These are phyloP conservation scores for Eupsilia transversa DNA, from an alignment of 2,888 invertebrate genomes.

Conservation along the genomic window DNA sequence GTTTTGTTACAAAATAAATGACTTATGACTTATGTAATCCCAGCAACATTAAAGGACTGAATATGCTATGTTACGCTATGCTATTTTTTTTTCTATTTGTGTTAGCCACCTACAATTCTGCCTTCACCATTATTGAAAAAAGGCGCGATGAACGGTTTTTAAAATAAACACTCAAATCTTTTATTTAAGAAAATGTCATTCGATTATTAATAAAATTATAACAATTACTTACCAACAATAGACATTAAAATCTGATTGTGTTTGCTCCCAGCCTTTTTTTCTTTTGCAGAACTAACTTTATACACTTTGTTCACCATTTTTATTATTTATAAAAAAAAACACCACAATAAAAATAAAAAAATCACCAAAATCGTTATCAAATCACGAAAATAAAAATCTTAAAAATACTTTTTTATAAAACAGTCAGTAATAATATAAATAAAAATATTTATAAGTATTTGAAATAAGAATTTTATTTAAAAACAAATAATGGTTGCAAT, in stretches of 20 bases:
- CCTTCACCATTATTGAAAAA: neutral
- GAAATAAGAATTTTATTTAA: neutral
- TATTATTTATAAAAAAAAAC: neutral
- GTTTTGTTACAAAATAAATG: too few relatives aligned
- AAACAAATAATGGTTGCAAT: neutral
- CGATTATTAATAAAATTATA: constrained; percentile 10
- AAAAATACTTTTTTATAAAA: neutral
- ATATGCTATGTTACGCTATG: too few relatives aligned
- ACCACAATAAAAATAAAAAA: neutral
- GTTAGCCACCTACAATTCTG: neutral
- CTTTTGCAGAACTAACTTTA: constrained; percentile 74
- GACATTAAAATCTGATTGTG: constrained; percentile 87
- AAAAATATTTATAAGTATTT: neutral
- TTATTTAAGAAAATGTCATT: neutral
- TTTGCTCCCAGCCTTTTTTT: constrained; percentile 79
- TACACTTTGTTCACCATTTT: constrained; percentile 87
- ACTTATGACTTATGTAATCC: too few relatives aligned
- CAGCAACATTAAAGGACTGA: too few relatives aligned
- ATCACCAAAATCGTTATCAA: neutral
- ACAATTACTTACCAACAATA: constrained; percentile 82
- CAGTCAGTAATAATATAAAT: neutral
- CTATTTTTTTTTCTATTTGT: neutral
- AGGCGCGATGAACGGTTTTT: neutral
- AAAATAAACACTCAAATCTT: neutral
- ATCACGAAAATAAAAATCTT: neutral